Conservation (phyloP, 2,797 vertebrate genomes). For the Falco naumanni region DNA sequence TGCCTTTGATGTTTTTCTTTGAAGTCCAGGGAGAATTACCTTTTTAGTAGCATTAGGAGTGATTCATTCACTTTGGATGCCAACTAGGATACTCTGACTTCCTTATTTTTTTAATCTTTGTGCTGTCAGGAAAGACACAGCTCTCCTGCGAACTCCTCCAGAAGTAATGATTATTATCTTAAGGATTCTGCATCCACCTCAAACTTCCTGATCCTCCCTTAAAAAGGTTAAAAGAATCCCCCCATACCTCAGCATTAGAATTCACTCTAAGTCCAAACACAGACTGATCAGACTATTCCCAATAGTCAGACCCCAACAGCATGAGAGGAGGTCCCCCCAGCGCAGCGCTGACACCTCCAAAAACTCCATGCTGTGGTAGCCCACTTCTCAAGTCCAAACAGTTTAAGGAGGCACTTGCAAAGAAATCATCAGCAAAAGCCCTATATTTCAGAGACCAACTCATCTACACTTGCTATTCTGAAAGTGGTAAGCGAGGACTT, state of each 20-base stretch:
- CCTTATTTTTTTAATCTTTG: not conserved
- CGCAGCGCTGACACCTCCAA: not conserved
- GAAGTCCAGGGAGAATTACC: conserved; percentile 26
- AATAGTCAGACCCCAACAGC: not conserved
- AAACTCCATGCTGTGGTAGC: not conserved
- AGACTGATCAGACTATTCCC: not conserved
- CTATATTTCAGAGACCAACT: not conserved
- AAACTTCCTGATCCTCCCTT: not conserved
- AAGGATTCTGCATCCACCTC: not conserved
- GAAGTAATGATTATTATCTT: not conserved
- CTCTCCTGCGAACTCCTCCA: not conserved
- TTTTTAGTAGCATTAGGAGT: conserved; percentile 3
- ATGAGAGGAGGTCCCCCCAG: rapidly evolving
- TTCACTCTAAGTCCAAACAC: not conserved
- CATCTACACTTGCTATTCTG: not conserved
- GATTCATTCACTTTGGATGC: conserved; percentile 5
- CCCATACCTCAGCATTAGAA: not conserved
- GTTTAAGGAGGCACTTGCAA: not conserved
- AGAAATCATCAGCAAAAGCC: not conserved
- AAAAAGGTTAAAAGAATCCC: not conserved
- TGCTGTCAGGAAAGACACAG: not conserved
- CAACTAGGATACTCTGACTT: not conserved
- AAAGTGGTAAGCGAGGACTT: not conserved
- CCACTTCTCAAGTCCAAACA: not conserved
- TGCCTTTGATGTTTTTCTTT: conserved; percentile 41